A percentile compares a stretch with the other conserved stretches of the same genome.
Evolutionary conservation across 2,797 vertebrate genomes (phyloP).

Genomic region (Gadopsis bispinosus): DNA sequence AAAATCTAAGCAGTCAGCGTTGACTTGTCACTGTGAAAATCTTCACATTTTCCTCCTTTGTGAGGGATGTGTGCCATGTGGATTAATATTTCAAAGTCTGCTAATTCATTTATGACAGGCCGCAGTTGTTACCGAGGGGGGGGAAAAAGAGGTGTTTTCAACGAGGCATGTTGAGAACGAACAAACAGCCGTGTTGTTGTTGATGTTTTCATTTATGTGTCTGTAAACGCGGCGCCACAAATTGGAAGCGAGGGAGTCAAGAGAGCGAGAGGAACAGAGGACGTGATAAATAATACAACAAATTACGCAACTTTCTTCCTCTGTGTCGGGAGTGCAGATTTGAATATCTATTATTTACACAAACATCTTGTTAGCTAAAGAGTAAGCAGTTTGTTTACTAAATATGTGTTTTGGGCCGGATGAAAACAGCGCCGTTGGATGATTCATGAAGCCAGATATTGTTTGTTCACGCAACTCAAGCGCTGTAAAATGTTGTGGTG

Average conservation of each 20-base stretch:
- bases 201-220: constrained; percentile 77
- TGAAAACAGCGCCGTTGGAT: constrained; percentile 77
- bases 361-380: constrained; percentile 83
- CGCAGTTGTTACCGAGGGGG: constrained; percentile 38
- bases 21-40: constrained; percentile 54
- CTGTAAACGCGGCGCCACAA: constrained; percentile 56
- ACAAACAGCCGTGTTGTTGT: constrained; percentile 49
- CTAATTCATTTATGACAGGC: constrained; percentile 74
- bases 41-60: constrained; percentile 51
- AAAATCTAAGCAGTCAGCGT: constrained; percentile 63
- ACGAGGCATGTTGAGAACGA: constrained; percentile 34
- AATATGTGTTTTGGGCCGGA: constrained; percentile 79
- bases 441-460: constrained; percentile 80
- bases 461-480: constrained; percentile 77
- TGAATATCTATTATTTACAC: constrained; percentile 88
- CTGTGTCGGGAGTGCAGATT: constrained; percentile 71
- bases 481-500: constrained; percentile 79
- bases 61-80: constrained; percentile 64
- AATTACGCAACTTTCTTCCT: constrained; percentile 73
- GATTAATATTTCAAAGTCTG: constrained; percentile 80
- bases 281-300: constrained; percentile 82
- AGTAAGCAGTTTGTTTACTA: constrained; percentile 88
- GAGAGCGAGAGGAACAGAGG: constrained; percentile 37
- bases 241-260: constrained; percentile 53
- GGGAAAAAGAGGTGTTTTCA: constrained; percentile 57